A percentile compares a stretch with the other conserved stretches of the same genome.
These are phyloP conservation scores for Heterochromis multidens DNA, from an alignment of 2,113 vertebrate species.

Conservation along the genomic window DNA sequence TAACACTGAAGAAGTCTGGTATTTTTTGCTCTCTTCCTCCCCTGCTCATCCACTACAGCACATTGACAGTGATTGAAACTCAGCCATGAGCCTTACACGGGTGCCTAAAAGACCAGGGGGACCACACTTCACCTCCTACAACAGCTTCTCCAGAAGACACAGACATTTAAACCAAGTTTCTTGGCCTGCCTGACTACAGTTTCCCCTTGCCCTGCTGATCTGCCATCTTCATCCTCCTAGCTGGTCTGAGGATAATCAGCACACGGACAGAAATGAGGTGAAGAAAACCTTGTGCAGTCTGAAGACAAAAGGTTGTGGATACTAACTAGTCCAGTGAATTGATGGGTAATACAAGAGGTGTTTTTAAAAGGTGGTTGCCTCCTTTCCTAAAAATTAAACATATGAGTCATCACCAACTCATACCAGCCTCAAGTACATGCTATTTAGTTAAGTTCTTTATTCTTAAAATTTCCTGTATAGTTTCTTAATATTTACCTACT, in stretches of 20 bases:
- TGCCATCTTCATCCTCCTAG: neutral
- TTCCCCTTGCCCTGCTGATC: neutral
- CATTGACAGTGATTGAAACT: no score
- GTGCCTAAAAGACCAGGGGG: neutral
- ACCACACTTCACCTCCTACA: neutral
- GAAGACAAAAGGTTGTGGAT: neutral
- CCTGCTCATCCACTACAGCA: no score
- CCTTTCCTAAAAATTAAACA: neutral
- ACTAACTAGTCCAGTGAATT: neutral
- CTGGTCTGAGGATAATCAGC: neutral
- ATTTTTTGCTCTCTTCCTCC: neutral
- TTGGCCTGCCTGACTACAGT: neutral
- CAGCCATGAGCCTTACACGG: neutral
- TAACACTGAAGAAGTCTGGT: neutral
- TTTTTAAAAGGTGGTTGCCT: neutral
- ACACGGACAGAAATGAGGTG: neutral
- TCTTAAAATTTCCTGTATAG: neutral
- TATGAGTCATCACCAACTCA: neutral
- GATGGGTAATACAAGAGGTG: neutral
- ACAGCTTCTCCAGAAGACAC: neutral
- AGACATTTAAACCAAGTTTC: neutral
- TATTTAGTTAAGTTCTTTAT: neutral
- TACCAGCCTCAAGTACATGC: neutral
- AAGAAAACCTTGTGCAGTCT: neutral
- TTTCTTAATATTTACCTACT: neutral